Evolutionary conservation across 1,140 invertebrate genomes (phyloP).

Genomic region (Agrypnia vestita): DNA sequence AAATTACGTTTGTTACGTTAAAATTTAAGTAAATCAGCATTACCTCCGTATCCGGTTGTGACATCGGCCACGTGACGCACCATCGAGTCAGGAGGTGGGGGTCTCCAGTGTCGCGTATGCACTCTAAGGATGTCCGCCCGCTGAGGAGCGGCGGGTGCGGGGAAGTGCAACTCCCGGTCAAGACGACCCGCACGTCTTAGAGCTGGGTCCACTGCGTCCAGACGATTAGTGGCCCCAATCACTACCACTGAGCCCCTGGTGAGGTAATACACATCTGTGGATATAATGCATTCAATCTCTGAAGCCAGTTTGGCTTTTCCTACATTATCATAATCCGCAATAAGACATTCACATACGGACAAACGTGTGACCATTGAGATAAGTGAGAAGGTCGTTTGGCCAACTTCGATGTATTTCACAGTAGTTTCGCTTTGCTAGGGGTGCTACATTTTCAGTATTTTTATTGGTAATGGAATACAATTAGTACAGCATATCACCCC

Average conservation of each 20-base stretch:
- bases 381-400: too few species aligned
- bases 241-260: slow-evolving; percentile 86
- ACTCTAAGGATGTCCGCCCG: slow-evolving; percentile 83
- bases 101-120: slow-evolving; percentile 77
- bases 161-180: slow-evolving; percentile 94
- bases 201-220: slow-evolving; percentile 95
- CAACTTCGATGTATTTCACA: too few species aligned
- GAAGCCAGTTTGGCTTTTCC: background rate
- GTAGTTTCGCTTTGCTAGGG: too few species aligned
- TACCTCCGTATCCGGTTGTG: slow-evolving; percentile 90
- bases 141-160: slow-evolving; percentile 90
- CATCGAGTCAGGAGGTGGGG: slow-evolving; percentile 74
- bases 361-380: too few species aligned
- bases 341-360: too few species aligned
- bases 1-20: too few species aligned
- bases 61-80: slow-evolving; percentile 81
- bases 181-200: slow-evolving; percentile 93
- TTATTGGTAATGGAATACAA: too few species aligned
- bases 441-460: too few species aligned
- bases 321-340: too few species aligned
- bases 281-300: background rate
- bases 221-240: slow-evolving; percentile 95
- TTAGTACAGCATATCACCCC: too few species aligned
- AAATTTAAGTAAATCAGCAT: too few species aligned
- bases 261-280: slow-evolving; percentile 1